A percentile compares a stretch with the other conserved stretches of the same genome.
Evolutionary conservation across 2,113 vertebrate genomes (phyloP).

Genomic region (Scartelaos histophorus): DNA sequence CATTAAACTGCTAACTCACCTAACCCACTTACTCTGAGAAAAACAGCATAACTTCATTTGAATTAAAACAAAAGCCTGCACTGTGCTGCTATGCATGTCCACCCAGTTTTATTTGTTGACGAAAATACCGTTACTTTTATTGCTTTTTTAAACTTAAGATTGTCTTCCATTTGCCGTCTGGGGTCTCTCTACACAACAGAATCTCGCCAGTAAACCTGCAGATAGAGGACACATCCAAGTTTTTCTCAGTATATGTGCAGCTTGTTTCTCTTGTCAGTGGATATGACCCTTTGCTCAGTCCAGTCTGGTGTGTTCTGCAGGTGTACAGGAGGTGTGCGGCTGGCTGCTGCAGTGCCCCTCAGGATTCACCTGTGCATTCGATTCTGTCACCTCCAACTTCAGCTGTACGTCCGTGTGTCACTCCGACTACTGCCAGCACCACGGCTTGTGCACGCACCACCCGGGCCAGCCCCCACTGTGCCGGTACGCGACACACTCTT

Average conservation of each 20-base stretch:
- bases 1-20: conserved; percentile 20
- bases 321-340: conserved; percentile 73
- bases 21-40: conserved; percentile 8
- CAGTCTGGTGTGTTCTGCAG: conserved; percentile 47
- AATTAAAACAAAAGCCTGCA: neutral
- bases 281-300: neutral
- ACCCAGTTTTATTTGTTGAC: too few relatives aligned
- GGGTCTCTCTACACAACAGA: too few relatives aligned
- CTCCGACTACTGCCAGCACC: conserved; percentile 81
- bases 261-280: too few relatives aligned
- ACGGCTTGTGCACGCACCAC: conserved; percentile 84
- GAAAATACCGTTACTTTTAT: too few relatives aligned
- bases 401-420: conserved; percentile 85
- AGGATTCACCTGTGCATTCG: conserved; percentile 75
- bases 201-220: too few relatives aligned
- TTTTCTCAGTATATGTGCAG: too few relatives aligned
- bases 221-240: too few relatives aligned
- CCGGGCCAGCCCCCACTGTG: conserved; percentile 75
- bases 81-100: neutral
- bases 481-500: conserved; percentile 63
- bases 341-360: conserved; percentile 77
- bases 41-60: conserved; percentile 32
- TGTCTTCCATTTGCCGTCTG: too few relatives aligned
- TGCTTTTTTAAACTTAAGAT: too few relatives aligned
- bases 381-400: conserved; percentile 50